A percentile compares a stretch with the other conserved stretches of the same genome.
These are phyloP conservation scores for Musca domestica DNA, from an alignment of 1,140 invertebrate genomes.

Conservation along the genomic window DNA sequence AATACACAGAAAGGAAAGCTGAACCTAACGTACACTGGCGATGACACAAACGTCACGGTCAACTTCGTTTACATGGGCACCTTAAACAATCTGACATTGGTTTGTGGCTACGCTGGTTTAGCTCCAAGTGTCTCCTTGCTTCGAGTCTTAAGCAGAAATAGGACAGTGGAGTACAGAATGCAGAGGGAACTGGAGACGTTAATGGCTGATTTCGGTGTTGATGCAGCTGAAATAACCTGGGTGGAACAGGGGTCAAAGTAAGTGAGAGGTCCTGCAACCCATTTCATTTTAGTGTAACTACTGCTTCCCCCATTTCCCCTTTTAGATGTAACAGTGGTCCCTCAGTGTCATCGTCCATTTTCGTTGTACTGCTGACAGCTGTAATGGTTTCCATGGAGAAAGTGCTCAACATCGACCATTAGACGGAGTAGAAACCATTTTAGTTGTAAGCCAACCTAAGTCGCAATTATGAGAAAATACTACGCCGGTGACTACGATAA, in stretches of 20 bases:
- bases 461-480: too few relatives aligned
- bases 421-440: too few relatives aligned
- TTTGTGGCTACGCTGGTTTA: slow-evolving; percentile 1
- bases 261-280: too few relatives aligned
- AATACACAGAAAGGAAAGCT: neutral
- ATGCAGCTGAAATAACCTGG: neutral
- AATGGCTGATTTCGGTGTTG: neutral
- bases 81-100: neutral
- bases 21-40: neutral
- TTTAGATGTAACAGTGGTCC: too few relatives aligned
- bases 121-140: neutral
- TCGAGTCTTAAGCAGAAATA: neutral
- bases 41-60: neutral
- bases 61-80: neutral
- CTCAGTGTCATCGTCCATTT: too few relatives aligned
- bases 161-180: neutral
- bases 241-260: neutral
- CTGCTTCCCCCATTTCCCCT: too few relatives aligned
- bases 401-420: too few relatives aligned
- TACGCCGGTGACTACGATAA: too few relatives aligned
- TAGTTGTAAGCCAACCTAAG: too few relatives aligned
- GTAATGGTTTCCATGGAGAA: too few relatives aligned
- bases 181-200: neutral
- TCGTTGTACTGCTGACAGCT: too few relatives aligned
- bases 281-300: too few relatives aligned